These are phyloP conservation scores for Ageneiosus marmoratus DNA, from an alignment of 2,113 vertebrate species.

Conservation along the genomic window DNA sequence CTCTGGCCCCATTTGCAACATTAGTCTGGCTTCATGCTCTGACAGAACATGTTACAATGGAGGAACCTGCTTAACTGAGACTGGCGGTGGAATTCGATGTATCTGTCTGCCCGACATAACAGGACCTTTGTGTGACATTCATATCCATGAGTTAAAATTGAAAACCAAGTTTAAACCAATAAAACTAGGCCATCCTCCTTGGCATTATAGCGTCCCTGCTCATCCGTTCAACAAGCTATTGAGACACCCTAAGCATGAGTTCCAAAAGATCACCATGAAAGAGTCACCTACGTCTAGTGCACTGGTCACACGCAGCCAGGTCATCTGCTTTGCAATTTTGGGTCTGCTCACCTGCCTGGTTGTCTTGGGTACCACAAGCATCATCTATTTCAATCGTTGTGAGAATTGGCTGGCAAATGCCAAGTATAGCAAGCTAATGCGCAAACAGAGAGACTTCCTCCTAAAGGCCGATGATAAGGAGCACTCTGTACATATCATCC, in stretches of 20 bases:
- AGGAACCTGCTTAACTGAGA: conserved; percentile 76
- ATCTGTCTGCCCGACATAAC: conserved; percentile 77
- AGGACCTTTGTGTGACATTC: conserved; percentile 76
- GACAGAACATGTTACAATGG: conserved; percentile 80
- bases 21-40: conserved; percentile 65
- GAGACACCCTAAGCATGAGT: conserved; percentile 73
- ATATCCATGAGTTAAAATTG: conserved; percentile 50
- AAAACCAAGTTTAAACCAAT: conserved; percentile 60
- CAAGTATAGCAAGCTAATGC: conserved; percentile 82
- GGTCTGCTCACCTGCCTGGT: conserved; percentile 90
- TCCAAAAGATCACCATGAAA: conserved; percentile 89
- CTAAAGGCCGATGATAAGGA: conserved; percentile 78
- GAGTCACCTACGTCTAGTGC: conserved; percentile 77
- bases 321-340: conserved; percentile 89
- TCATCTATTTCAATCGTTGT: conserved; percentile 90
- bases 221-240: conserved; percentile 81
- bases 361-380: conserved; percentile 84
- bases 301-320: conserved; percentile 85
- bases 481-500: conserved; percentile 86
- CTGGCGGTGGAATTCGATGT: conserved; percentile 77
- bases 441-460: conserved; percentile 83
- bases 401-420: conserved; percentile 88
- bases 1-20: conserved; percentile 80
- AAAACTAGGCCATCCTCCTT: conserved; percentile 62
- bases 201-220: conserved; percentile 72